Conservation (phyloP, 1,140 invertebrate genomes). For the Thaumetopoea pityocampa region DNA sequence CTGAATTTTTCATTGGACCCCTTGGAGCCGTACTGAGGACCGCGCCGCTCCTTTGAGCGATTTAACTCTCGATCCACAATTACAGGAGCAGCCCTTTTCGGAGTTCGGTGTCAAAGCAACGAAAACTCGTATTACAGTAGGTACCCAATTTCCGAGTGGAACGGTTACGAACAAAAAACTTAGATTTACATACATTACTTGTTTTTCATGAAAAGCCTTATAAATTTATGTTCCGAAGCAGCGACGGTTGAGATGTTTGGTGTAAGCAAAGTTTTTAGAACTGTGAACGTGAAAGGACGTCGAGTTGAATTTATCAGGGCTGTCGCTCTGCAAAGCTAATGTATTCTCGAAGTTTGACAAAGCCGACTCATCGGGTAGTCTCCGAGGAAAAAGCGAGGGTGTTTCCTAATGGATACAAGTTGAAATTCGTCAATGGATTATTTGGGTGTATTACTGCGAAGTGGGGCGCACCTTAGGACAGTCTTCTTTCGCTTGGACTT, state of each 20-base stretch:
- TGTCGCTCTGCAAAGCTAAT: slow-evolving; percentile 49
- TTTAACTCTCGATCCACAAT: slow-evolving; percentile 43
- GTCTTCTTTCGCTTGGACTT: too few species aligned
- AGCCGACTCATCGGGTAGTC: slow-evolving; percentile 43
- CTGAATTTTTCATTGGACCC: slow-evolving; percentile 13
- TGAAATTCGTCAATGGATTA: slow-evolving; percentile 29
- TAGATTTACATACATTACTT: slow-evolving; percentile 22
- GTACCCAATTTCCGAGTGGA: slow-evolving; percentile 24
- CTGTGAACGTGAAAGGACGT: slow-evolving; percentile 22
- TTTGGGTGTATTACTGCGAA: slow-evolving; percentile 7
- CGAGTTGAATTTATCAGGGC: slow-evolving; percentile 56
- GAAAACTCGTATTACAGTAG: slow-evolving; percentile 22
- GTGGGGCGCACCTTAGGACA: too few species aligned
- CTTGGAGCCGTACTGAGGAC: slow-evolving; percentile 9
- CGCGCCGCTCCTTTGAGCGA: slow-evolving; percentile 31
- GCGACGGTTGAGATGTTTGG: slow-evolving; percentile 15
- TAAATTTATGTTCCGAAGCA: slow-evolving; percentile 1
- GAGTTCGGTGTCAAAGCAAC: slow-evolving; percentile 43
- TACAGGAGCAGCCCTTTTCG: slow-evolving; percentile 39
- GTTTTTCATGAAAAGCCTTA: slow-evolving; percentile 8
- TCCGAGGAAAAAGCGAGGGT: slow-evolving; percentile 49
- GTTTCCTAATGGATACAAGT: slow-evolving; percentile 56
- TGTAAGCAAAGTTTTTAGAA: slow-evolving; percentile 1
- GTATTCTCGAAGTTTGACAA: slow-evolving; percentile 60
- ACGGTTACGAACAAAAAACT: slow-evolving; percentile 18